phyloP scores from a whole-genome alignment of 2,797 vertebrate genomes.

The Catostomus latipinnis region DNA sequence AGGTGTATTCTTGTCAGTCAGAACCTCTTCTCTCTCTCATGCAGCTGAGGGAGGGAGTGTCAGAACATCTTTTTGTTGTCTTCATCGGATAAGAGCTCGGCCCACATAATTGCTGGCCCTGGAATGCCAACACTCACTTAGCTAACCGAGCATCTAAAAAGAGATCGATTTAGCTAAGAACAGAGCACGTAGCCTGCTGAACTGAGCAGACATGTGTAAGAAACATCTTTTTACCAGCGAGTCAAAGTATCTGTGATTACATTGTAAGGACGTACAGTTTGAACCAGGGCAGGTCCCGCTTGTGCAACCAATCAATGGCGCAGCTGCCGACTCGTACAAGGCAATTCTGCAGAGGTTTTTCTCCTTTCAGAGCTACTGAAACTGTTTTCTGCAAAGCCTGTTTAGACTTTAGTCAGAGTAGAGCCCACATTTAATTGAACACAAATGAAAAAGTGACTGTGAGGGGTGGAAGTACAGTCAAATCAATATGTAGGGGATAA shows the following conservation, averaged over 20 bases:
- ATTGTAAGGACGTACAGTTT: conserved; percentile 65
- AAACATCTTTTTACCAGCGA: conserved; percentile 71
- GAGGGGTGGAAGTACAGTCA: not conserved
- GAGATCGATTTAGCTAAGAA: conserved; percentile 74
- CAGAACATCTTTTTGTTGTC: conserved; percentile 76
- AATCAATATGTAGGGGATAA: not conserved
- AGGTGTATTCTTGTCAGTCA: conserved; percentile 60
- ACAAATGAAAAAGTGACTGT: not conserved
- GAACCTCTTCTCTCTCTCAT: conserved; percentile 63
- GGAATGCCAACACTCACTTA: conserved; percentile 52
- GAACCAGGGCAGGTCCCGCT: conserved; percentile 64
- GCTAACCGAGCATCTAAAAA: conserved; percentile 30
- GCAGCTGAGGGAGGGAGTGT: conserved; percentile 66
- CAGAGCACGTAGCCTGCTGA: conserved; percentile 74
- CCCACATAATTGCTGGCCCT: conserved; percentile 68
- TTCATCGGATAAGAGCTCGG: conserved; percentile 73
- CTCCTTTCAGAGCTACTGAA: no score
- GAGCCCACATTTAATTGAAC: not conserved
- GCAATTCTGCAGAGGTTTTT: conserved; percentile 28
- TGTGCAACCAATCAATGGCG: conserved; percentile 70
- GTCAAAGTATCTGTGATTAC: conserved; percentile 75
- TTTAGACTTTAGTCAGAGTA: not conserved
- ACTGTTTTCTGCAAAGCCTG: not conserved
- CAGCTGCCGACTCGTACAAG: conserved; percentile 64
- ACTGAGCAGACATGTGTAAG: conserved; percentile 70